Percentiles rank a stretch among this genome's conserved stretches.
These are phyloP conservation scores for Acrossocheilus wenchowensis DNA, from an alignment of 2,797 vertebrate genomes.

Conservation along the genomic window DNA sequence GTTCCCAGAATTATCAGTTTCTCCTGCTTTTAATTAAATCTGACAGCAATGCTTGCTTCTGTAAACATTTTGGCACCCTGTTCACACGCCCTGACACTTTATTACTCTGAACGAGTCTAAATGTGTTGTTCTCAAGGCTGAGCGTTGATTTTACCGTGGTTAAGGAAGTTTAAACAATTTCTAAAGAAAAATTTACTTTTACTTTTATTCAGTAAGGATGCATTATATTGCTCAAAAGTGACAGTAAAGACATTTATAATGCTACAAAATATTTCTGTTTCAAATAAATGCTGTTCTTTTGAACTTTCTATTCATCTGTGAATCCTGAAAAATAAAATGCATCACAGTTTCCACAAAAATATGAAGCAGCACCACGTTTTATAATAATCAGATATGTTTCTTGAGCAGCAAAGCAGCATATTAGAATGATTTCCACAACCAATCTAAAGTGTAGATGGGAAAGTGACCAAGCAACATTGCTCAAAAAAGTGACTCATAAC, in stretches of 20 bases:
- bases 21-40: constrained; percentile 42
- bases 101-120: constrained; percentile 15
- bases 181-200: not conserved
- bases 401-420: no score
- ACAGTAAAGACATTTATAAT: not conserved
- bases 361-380: no score
- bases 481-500: not conserved
- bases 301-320: not conserved
- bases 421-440: no score
- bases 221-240: not conserved
- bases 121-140: not conserved
- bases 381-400: no score
- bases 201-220: not conserved
- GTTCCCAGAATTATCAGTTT: not conserved
- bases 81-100: constrained; percentile 36
- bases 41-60: constrained; percentile 48
- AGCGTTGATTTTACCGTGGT: not conserved
- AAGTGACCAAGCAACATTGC: no score
- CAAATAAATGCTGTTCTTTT: not conserved
- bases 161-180: not conserved
- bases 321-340: no score
- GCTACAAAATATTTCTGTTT: not conserved
- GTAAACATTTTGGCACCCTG: constrained; percentile 41
- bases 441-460: no score
- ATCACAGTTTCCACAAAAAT: no score